These are phyloP conservation scores for Luperina testacea DNA, from an alignment of 2,888 invertebrate genomes.

Conservation along the genomic window DNA sequence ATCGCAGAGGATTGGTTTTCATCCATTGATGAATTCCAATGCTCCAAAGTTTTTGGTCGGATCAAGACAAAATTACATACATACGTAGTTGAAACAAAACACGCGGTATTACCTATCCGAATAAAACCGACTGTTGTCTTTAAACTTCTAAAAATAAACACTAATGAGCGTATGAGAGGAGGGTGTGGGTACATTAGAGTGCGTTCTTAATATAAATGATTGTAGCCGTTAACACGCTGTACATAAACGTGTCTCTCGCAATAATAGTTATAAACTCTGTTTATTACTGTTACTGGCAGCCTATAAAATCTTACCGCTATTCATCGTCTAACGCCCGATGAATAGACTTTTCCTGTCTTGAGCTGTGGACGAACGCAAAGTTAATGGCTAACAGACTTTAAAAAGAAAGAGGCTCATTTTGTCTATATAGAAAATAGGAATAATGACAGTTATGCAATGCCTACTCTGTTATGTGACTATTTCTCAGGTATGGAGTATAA, in stretches of 20 bases:
- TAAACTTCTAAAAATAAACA: slow-evolving; percentile 37
- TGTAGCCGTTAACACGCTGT: slow-evolving; percentile 12
- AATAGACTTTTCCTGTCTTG: slow-evolving; percentile 10
- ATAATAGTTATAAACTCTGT: slow-evolving; percentile 22
- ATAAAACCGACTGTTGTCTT: slow-evolving; percentile 20
- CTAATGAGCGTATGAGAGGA: slow-evolving; percentile 16
- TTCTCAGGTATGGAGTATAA: background rate
- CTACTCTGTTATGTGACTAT: background rate
- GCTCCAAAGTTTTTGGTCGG: background rate
- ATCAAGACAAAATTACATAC: background rate
- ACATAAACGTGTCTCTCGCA: slow-evolving; percentile 17
- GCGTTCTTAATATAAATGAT: slow-evolving; percentile 29
- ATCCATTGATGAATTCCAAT: background rate
- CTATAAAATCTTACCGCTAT: slow-evolving; percentile 63
- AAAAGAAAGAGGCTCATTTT: background rate
- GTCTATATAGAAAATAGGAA: background rate
- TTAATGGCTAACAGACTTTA: background rate
- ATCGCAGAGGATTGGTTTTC: background rate
- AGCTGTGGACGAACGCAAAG: slow-evolving; percentile 14
- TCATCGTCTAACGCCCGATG: slow-evolving; percentile 16
- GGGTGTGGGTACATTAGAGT: slow-evolving; percentile 17
- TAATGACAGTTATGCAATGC: background rate
- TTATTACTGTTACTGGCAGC: slow-evolving; percentile 46
- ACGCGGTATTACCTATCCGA: slow-evolving; percentile 1
- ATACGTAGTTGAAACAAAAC: slow-evolving; percentile 3